phyloP scores from a whole-genome alignment of 2,888 invertebrate species.

The Athalia cordata region DNA sequence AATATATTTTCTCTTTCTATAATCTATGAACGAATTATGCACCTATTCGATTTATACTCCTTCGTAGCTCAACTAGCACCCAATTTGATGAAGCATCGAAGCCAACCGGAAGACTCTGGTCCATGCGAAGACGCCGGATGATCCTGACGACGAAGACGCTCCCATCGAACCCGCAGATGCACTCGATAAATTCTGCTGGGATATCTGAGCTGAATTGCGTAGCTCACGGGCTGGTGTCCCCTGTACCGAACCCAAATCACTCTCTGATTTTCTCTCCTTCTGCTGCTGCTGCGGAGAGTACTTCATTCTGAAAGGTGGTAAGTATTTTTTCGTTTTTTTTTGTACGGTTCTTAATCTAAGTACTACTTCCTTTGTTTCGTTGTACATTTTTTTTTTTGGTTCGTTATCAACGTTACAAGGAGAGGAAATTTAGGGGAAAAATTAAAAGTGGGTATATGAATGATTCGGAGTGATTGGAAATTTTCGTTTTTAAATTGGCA shows the following conservation, averaged over 20 bases:
- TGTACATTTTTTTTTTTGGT: neutral
- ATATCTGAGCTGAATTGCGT: conserved; percentile 51
- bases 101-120: conserved; percentile 71
- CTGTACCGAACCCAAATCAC: conserved; percentile 65
- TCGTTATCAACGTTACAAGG: too few relatives aligned
- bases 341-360: neutral
- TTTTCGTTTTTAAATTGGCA: too few relatives aligned
- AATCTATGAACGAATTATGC: too few relatives aligned
- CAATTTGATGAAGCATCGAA: conserved; percentile 68
- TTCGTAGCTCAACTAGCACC: conserved; percentile 62
- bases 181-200: conserved; percentile 57
- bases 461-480: too few relatives aligned
- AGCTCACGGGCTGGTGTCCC: conserved; percentile 62
- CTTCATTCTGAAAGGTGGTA: conserved; percentile 63
- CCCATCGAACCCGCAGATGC: conserved; percentile 54
- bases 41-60: neutral
- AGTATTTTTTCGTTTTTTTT: neutral
- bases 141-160: conserved; percentile 57
- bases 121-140: conserved; percentile 70
- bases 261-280: conserved; percentile 70
- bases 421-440: too few relatives aligned
- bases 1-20: conserved; percentile 4
- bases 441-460: too few relatives aligned
- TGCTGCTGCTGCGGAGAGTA: conserved; percentile 71
- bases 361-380: neutral